Conservation (phyloP, 2,888 invertebrate genomes). For the Blastobasis lacticolella region DNA sequence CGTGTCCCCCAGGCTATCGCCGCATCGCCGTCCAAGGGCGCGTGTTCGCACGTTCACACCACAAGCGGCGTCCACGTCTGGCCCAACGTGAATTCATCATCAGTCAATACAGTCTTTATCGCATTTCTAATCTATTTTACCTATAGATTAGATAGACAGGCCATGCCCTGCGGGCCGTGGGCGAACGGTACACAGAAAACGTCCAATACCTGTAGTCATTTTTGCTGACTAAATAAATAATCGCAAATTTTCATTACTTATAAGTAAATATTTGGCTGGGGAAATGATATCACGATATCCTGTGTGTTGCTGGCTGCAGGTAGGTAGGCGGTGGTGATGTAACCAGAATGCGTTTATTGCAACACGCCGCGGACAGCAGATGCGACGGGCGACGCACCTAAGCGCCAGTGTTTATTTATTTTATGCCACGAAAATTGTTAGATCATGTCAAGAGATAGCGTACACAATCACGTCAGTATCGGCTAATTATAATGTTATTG, state of each 20-base stretch:
- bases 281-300: constrained; percentile 20
- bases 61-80: no score
- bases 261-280: background rate
- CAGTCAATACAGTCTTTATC: constrained; percentile 1
- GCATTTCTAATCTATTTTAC: constrained; percentile 1
- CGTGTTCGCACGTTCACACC: no score
- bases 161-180: no score
- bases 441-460: background rate
- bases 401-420: constrained; percentile 8
- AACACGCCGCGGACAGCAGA: constrained; percentile 17
- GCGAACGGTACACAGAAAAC: no score
- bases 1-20: no score
- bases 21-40: no score
- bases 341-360: constrained; percentile 34
- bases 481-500: constrained; percentile 30
- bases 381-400: constrained; percentile 4
- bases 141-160: constrained; percentile 2
- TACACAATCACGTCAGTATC: background rate
- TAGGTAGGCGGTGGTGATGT: constrained; percentile 22
- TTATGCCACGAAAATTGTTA: constrained; percentile 8
- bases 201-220: no score
- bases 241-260: no score
- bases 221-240: no score
- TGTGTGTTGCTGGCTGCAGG: background rate
- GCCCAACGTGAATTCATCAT: constrained; percentile 1